Base-by-base conservation (phyloP, 1,140 invertebrate species). In the Drosophila nannoptera region DNA sequence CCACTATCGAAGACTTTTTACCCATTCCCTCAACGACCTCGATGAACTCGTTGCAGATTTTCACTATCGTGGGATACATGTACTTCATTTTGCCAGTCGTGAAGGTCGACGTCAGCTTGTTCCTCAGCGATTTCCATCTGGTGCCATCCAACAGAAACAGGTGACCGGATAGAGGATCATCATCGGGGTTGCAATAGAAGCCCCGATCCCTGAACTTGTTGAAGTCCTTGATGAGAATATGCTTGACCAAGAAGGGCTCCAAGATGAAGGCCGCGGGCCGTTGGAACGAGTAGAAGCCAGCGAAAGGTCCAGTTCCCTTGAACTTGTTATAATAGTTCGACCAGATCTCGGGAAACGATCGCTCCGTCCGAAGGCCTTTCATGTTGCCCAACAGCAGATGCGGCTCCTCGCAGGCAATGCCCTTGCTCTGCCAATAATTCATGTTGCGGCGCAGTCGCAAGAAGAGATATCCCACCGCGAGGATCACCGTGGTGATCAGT, bases 171-270 rank as follows among this genome's bases (percentile, higher is more conserved):
- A 92, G 58, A 0, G 91, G 91, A 75, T 92, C 90, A 35, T 76
- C 78, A 14, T 90, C 76, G 8, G 90, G 89, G 60, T 91, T 90
- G 35, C 90, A 78, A 35, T 83, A 82, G 0, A 90, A 31, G 0
- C 90, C 90, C 14, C 91, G 90, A 74, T 92, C 90, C 6, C 78
- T 63, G 59, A 93, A 93, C 32, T 88, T 69, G 8, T 89, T 74
- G 53, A 93, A 93, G 56, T 93, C 92, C 71, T 91, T 92, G 1
- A 92, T 90, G 14, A 94, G 69, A 6, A 94, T 90, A 32, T 90
- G 77, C 73, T 92, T 93, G 0, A 93, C 90, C 0, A 94, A 73
- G 2, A 92, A 91, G 2, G 92, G 89, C 70, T 94, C 92, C 16
- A 90, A 78, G 7, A 91, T 64, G 7, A 90, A 87, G 6, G 90